phyloP scores from a whole-genome alignment of 1,140 invertebrate species.

The Pararge aegeria region DNA sequence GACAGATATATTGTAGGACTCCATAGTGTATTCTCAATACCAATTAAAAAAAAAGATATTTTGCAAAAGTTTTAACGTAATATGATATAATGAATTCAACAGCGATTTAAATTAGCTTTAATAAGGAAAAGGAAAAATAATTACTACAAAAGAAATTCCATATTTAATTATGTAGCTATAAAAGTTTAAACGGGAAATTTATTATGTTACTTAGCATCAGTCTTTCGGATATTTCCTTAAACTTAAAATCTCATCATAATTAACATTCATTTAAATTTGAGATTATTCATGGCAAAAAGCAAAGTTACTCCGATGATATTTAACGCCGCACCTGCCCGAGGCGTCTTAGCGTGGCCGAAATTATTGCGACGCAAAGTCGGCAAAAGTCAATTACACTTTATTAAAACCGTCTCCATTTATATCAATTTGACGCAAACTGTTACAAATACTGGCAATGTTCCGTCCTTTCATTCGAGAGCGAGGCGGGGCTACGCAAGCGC shows the following conservation, averaged over 20 bases:
- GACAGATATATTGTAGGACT: too few species aligned
- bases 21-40: too few species aligned
- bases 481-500: constrained; percentile 76
- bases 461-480: constrained; percentile 72
- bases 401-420: constrained; percentile 80
- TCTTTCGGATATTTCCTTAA: constrained; percentile 50
- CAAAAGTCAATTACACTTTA: constrained; percentile 80
- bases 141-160: constrained; percentile 18
- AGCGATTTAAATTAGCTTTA: constrained; percentile 1
- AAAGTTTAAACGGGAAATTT: constrained; percentile 23
- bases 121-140: constrained; percentile 14
- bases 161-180: constrained; percentile 24
- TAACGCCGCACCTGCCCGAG: constrained; percentile 74
- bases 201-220: constrained; percentile 48
- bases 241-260: constrained; percentile 73
- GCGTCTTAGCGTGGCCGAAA: constrained; percentile 76
- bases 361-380: constrained; percentile 77
- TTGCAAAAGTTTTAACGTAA: neutral
- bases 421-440: constrained; percentile 80
- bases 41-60: too few species aligned
- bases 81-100: neutral
- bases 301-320: constrained; percentile 68
- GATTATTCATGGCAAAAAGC: constrained; percentile 71
- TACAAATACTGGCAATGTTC: constrained; percentile 80
- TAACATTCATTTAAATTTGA: constrained; percentile 76